Base-by-base conservation (phyloP, 2,113 vertebrate genomes). In the Zeus faber region DNA sequence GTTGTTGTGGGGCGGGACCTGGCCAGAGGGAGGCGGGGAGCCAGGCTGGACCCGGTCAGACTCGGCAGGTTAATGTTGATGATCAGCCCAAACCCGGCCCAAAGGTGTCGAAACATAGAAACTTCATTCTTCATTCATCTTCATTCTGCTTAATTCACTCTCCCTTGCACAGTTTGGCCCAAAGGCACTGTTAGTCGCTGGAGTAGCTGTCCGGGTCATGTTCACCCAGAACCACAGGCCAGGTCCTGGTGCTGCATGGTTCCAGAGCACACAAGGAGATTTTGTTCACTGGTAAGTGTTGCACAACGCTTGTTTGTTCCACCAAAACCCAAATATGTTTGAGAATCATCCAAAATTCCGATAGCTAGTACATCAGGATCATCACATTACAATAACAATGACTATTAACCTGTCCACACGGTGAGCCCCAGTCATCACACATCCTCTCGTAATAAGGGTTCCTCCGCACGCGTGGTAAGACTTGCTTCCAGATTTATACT, bases 341-440 rank as follows among this genome's bases (percentile, higher is more conserved):
- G n/a, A n/a, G n/a, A n/a, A n/a, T n/a, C n/a, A n/a, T n/a, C n/a
- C n/a, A n/a, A n/a, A n/a, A n/a, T n/a, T n/a, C n/a, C n/a, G n/a
- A n/a, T n/a, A n/a, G n/a, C n/a, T n/a, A n/a, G n/a, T n/a, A n/a
- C n/a, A n/a, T n/a, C n/a, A n/a, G n/a, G n/a, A n/a, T n/a, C n/a
- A n/a, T n/a, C n/a, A n/a, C n/a, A n/a, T n/a, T n/a, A n/a, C n/a
- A n/a, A n/a, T n/a, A 14, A n/a, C n/a, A 14, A 24, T 43, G 17
- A 7, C 5, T 17, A 8, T n/a, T 58, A 54, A 88, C 86, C 71
- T 84, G 78, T 84, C 86, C 65, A 87, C 84, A 9, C 93, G 95
- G 64, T 94, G 93, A 77, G 94, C 94, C 2, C 93, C 94, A 0
- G 92, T 95, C 91, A 95, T 73, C 22, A 94, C 95, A 91, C 94